Evolutionary conservation across 2,113 vertebrate species (phyloP).

Genomic region (Syrmaticus mikado): DNA sequence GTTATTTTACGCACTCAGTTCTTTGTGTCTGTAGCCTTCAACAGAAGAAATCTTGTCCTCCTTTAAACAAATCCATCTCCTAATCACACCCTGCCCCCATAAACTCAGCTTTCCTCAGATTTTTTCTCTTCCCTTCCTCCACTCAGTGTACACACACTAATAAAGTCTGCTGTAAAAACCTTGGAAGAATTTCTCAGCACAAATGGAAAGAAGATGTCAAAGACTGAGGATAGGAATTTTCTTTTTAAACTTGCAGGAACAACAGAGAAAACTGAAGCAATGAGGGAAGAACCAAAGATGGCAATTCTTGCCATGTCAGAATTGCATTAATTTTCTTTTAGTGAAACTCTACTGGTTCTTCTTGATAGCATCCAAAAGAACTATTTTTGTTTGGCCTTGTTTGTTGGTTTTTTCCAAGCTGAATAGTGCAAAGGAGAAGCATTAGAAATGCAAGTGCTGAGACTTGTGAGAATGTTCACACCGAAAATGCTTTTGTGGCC

Average conservation of each 20-base stretch:
- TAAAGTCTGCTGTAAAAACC: constrained; percentile 39
- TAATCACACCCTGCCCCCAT: constrained; percentile 4
- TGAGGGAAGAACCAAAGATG: background rate
- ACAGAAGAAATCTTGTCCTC: constrained; percentile 52
- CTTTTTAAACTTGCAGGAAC: constrained; percentile 11
- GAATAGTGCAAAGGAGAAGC: background rate
- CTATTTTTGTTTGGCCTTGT: background rate
- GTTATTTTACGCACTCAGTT: constrained; percentile 56
- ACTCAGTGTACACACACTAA: background rate
- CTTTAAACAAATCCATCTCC: constrained; percentile 59
- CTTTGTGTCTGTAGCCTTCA: constrained; percentile 47
- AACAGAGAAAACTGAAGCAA: constrained; percentile 16
- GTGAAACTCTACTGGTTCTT: background rate
- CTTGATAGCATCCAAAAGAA: background rate
- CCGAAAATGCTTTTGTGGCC: background rate
- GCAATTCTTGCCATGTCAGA: background rate
- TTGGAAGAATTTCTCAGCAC: constrained; percentile 32
- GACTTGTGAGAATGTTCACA: background rate
- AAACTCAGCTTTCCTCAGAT: background rate
- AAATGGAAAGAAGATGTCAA: constrained; percentile 66
- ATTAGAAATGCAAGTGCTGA: background rate
- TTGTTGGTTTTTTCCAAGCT: background rate
- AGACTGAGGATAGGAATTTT: constrained; percentile 41
- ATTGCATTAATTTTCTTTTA: constrained; percentile 9
- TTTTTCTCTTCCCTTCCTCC: constrained; percentile 10